Base-by-base conservation (phyloP, 2,797 vertebrate genomes). In the Cynodonichthys magdalenae region DNA sequence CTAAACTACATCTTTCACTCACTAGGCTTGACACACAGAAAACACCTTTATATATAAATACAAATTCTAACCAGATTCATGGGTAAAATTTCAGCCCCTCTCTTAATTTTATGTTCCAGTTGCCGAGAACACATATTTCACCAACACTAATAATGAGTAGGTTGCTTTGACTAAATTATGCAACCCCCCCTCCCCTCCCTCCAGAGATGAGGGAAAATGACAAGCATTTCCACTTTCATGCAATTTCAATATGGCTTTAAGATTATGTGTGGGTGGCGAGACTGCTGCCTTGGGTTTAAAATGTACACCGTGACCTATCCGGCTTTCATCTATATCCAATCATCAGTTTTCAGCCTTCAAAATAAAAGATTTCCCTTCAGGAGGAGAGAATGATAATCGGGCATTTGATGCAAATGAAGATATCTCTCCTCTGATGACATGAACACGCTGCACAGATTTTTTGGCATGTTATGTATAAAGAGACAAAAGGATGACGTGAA, bases 211-310 rank as follows among this genome's bases (percentile, higher is more conserved):
- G 73, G 50, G 56, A 71, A 87, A 86, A 86, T 81, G 84, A 85
- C 80, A 81, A 78, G 81, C 87, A 83, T 79, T 72, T 88, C 80
- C 81, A 88, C 86, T 83, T 89, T 83, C 79, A 88, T 71, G 81
- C 69, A 69, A 85, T 90, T 90, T 89, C 88, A 92, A 87, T 87
- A 90, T 87, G 82, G 87, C 87, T 90, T 89, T 82, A 80, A 86
- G 76, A 85, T 73, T 84, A 86, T 87, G 89, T 87, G 90, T 92
- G 92, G 91, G 90, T 81, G 89, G 86, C 69, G 69, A 86, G 82
- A 75, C 77, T 89, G 84, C 83, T 84, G 87, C 87, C 89, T 82
- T 80, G 81, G 86, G 79, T 89, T 89, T 80, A 72, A 50, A 89
- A 85, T 74, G 77, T 89, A 88, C 80, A 86, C 83, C 82, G 76